phyloP scores from a whole-genome alignment of 2,113 vertebrate species.

The Thalassoma bifasciatum region DNA sequence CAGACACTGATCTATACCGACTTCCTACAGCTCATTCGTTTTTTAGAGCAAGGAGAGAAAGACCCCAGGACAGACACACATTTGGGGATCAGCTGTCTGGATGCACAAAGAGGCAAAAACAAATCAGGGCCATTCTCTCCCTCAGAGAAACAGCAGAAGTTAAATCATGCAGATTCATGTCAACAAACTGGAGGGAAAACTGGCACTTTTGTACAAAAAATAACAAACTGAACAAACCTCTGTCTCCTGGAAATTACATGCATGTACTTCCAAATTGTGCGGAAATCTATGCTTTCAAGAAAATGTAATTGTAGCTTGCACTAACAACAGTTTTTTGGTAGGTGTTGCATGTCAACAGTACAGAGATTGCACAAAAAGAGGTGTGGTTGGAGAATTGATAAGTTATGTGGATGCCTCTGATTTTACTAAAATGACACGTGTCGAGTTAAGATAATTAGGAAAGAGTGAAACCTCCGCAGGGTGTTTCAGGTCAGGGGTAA shows the following conservation, averaged over 20 bases:
- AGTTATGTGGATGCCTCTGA: too few relatives aligned
- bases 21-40: background rate
- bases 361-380: background rate
- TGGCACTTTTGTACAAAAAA: constrained; percentile 19
- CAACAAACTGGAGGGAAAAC: constrained; percentile 42
- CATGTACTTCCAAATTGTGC: background rate
- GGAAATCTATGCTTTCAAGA: background rate
- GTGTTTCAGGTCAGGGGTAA: too few relatives aligned
- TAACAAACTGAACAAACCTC: constrained; percentile 18
- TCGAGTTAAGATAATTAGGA: background rate
- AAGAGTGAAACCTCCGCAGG: too few relatives aligned
- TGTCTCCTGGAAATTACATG: constrained; percentile 1
- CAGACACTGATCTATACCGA: too few relatives aligned
- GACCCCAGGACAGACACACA: background rate
- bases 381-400: background rate
- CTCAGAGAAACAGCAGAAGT: constrained; percentile 38
- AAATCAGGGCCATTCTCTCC: constrained; percentile 37
- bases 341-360: background rate
- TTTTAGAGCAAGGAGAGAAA: background rate
- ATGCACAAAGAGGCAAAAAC: constrained; percentile 33
- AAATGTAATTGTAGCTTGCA: background rate
- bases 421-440: too few relatives aligned
- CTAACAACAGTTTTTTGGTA: background rate
- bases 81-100: constrained; percentile 58
- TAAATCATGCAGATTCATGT: constrained; percentile 47